Conservation (phyloP, 2,113 vertebrate species). For the Brachyhypopomus occidentalis region DNA sequence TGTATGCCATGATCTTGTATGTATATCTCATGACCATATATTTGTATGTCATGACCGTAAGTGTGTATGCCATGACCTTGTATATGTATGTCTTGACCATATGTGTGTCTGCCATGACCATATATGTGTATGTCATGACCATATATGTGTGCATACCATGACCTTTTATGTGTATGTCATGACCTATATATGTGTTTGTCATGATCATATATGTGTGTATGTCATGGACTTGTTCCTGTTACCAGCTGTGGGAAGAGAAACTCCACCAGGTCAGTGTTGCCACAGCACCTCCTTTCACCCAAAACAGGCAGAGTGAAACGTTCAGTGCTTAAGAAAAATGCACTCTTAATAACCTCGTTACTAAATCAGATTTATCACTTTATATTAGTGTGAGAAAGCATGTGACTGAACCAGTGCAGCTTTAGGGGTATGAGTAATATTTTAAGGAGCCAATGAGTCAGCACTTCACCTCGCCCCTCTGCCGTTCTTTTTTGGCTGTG, state of each 20-base stretch:
- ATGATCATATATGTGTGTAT: too few relatives aligned
- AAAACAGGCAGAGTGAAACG: not conserved
- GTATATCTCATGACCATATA: not conserved
- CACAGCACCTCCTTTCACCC: not conserved
- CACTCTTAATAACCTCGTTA: slow-evolving; percentile 5
- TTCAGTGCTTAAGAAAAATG: slow-evolving; percentile 14
- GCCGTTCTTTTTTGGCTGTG: slow-evolving; percentile 55
- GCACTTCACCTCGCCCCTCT: slow-evolving; percentile 57
- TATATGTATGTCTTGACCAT: not conserved
- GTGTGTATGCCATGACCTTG: too few relatives aligned
- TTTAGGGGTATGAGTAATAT: not conserved
- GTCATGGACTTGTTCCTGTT: not conserved
- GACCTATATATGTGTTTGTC: too few relatives aligned
- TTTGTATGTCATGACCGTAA: not conserved
- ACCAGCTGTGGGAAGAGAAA: slow-evolving; percentile 7
- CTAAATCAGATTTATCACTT: not conserved
- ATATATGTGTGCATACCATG: too few relatives aligned
- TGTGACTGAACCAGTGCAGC: not conserved
- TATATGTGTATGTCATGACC: not conserved
- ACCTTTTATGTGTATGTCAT: not conserved
- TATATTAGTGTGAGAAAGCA: not conserved
- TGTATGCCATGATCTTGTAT: too few relatives aligned
- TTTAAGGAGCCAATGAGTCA: slow-evolving; percentile 31
- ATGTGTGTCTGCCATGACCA: not conserved
- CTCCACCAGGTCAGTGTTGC: not conserved